Percentiles rank a stretch among this genome's conserved stretches.
Evolutionary conservation across 2,113 vertebrate genomes (phyloP).

Genomic region (human (Homo sapiens)): GRCh38 chr6:44671001-44671500

Average conservation of each 20-base stretch:
- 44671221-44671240: background rate
- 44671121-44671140: background rate
- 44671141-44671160: background rate
- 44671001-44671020: background rate
- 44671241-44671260: background rate
- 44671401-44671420: background rate
- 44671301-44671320: background rate
- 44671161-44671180: rapidly evolving
- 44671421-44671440: background rate
- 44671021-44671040: background rate
- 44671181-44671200: background rate
- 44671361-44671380: too few species aligned
- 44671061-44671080: background rate
- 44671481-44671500: background rate
- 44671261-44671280: background rate
- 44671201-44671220: background rate
- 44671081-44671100: background rate
- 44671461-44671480: background rate
- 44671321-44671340: background rate
- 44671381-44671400: too few species aligned
- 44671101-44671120: background rate
- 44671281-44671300: background rate
- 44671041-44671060: background rate
- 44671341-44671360: too few species aligned
- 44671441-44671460: rapidly evolving